Evolutionary conservation across 2,113 vertebrate genomes (phyloP).

Genomic region (Anarrhichthys ocellatus): DNA sequence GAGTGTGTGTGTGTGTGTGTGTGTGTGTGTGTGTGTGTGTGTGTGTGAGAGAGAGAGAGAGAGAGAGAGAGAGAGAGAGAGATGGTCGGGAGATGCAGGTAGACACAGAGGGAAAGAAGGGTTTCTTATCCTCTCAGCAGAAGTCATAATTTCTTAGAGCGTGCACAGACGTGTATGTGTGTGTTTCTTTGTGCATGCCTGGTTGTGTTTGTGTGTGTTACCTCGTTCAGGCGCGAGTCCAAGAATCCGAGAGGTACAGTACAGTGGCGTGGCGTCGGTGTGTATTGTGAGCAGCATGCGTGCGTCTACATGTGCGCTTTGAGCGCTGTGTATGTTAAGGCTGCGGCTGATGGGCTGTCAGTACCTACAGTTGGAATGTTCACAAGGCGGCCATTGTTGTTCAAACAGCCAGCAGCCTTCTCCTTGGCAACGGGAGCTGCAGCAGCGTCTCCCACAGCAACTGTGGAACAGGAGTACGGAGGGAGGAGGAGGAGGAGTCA

Average conservation of each 20-base stretch:
- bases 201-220: slow-evolving; percentile 62
- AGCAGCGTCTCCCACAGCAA: slow-evolving; percentile 88
- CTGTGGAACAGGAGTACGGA: slow-evolving; percentile 82
- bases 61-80: slow-evolving; percentile 48
- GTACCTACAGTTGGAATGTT: slow-evolving; percentile 86
- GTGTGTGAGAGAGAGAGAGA: slow-evolving; percentile 40
- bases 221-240: slow-evolving; percentile 72
- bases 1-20: slow-evolving; percentile 19
- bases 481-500: slow-evolving; percentile 80
- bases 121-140: slow-evolving; percentile 74
- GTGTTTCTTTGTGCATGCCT: slow-evolving; percentile 39
- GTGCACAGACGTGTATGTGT: slow-evolving; percentile 65
- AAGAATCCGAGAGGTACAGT: slow-evolving; percentile 61
- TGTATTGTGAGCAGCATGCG: slow-evolving; percentile 38
- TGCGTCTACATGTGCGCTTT: slow-evolving; percentile 21
- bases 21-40: slow-evolving; percentile 16
- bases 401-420: slow-evolving; percentile 90
- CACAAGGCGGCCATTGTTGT: slow-evolving; percentile 88
- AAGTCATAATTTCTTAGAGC: slow-evolving; percentile 75
- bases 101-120: slow-evolving; percentile 72
- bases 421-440: slow-evolving; percentile 90
- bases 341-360: slow-evolving; percentile 80
- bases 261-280: slow-evolving; percentile 30
- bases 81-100: slow-evolving; percentile 71
- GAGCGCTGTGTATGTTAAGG: slow-evolving; percentile 59